Evolutionary conservation across 1,140 invertebrate genomes (phyloP), one percentile per base, ranked within the genome.

Genomic region (Bradynema listronoti): DNA sequence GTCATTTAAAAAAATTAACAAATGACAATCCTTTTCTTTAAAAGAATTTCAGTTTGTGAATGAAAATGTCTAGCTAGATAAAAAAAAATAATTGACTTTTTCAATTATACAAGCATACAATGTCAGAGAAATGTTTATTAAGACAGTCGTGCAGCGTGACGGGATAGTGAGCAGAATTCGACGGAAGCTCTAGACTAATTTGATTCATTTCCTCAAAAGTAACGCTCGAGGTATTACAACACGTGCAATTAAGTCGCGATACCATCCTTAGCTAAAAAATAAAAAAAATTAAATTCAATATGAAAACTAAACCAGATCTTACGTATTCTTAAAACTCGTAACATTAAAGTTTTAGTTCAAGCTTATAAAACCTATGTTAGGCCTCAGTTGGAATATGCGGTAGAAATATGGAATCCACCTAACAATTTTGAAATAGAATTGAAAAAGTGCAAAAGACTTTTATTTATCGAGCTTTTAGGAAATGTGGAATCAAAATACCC

Each of bases 181-280:
- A 55, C 16, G 52, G 52, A 30, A 55, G 32, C n/a, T 55, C 52
- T 16, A 55, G 32, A 27, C 52, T 55, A 45, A 55, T 55, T 16
- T 55, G 52, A 27, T 25, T 55, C 52, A 55, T 55, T 16, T 55
- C 52, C n/a, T 55, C 52, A 27, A 55, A 55, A 25, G 52, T 55
- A 16, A 55, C 52, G 32, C 33, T 49, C 14, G 50, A 22, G 24
- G 52, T 27, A n/a, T 16, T 43, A 45, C 52, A 55, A 24, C 9
- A 30, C 11, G 52, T 55, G 52, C 52, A 55, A 5, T n/a, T 5
- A 3, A 55, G 22, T n/a, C 50, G 3, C 2, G 52, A 55, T 24
- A 55, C 52, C 22, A 45, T 55, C 11, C 52, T 43, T 11, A 36
- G 25, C 52, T 55, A 46, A 51, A 51, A 51, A 49, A 22, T 11